phyloP scores from a whole-genome alignment of 2,797 vertebrate genomes.

The Oryzias dopingdopingensis region DNA sequence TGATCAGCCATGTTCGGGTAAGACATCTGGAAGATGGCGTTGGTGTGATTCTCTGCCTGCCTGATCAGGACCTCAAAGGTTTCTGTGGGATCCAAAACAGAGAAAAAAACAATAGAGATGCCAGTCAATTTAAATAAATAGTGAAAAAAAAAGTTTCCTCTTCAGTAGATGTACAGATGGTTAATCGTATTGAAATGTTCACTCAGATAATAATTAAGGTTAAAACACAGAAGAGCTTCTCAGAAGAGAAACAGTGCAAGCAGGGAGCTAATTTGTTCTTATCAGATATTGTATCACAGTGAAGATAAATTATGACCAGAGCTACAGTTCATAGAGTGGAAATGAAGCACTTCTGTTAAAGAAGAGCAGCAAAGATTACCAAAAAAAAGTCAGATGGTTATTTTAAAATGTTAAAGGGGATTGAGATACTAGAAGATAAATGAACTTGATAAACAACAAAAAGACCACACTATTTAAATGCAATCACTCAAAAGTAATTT shows the following conservation, averaged over 20 bases:
- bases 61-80: constrained; percentile 81
- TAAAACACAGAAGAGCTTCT: not conserved
- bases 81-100: constrained; percentile 71
- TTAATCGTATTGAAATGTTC: too few relatives aligned
- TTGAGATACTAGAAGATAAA: not conserved
- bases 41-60: constrained; percentile 85
- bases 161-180: too few relatives aligned
- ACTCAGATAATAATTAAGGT: too few relatives aligned
- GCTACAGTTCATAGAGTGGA: constrained; percentile 9
- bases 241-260: constrained; percentile 14
- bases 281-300: not conserved
- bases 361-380: not conserved
- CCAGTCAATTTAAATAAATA: constrained; percentile 2
- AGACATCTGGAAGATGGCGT: constrained; percentile 70
- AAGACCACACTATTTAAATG: too few relatives aligned
- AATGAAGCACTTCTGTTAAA: constrained; percentile 12
- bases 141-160: too few relatives aligned
- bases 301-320: constrained; percentile 17
- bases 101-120: constrained; percentile 4
- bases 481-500: too few relatives aligned
- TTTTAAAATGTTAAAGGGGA: too few relatives aligned
- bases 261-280: constrained; percentile 37
- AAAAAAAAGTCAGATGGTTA: not conserved
- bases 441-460: not conserved
- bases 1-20: constrained; percentile 78